Base-by-base conservation (phyloP, 1,140 invertebrate genomes). In the Araneus ventricosus region DNA sequence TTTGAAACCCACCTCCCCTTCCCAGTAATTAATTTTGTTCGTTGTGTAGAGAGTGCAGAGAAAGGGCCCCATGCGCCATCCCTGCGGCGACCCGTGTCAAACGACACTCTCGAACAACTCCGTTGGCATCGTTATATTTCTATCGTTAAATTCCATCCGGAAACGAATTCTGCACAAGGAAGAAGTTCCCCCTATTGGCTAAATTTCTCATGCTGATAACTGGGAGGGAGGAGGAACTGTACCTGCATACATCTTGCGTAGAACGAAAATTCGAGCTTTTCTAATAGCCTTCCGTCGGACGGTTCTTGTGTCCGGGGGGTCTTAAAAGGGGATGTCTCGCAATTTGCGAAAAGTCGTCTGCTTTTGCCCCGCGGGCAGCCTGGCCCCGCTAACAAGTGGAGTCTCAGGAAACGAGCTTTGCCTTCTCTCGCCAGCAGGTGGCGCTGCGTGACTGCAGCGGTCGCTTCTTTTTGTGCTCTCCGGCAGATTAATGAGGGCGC, bases 331-430 rank as follows among this genome's bases (percentile, higher is more conserved):
- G 75, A 37, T 52, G 41, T 70, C 52, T 87, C 63, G 63, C 85
- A 87, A 88, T 93, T 93, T 88, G 82, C 63, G 85, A 93, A 93
- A 88, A 87, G 84, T 93, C 91, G 91, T 93, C 91, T 93, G 84
- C 85, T 52, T 27, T 17, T 61, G 34, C 30, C 80, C 82, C 67
- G 91, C 84, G 84, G 85, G 67, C 37, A 52, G 67, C 24, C 67
- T 27, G 61, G 37, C 57, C 61, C 61, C 85, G 91, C 85, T 93
- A 93, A 93, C 91, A 93, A 93, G 91, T 93, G 84, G 84, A 57
- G 75, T 80, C 27, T n/a, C 63, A 14, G 63, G 63, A 67, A 67
- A 67, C n/a, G 27, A n/a, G 39, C n/a, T 22, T 52, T 63, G 27
- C 5, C 34, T 6, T 34, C 30, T 39, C 45, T n/a, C 45, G 45